Evolutionary conservation across 2,113 vertebrate genomes (phyloP), one percentile per base, ranked within the genome.

Genomic region (Albula glossodonta): DNA sequence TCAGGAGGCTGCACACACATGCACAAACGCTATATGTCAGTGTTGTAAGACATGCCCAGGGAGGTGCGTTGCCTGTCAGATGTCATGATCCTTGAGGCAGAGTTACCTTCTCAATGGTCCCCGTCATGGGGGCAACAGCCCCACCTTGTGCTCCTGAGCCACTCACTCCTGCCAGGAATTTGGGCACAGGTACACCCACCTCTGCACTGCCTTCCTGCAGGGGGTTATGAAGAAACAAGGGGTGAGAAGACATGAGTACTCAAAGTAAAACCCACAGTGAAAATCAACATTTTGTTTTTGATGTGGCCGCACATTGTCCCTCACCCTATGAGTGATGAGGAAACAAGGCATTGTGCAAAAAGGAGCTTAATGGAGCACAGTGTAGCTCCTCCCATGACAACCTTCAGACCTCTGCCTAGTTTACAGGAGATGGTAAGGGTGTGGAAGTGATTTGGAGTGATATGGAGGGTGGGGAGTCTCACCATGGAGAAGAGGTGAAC

Each of bases 101-200:
- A 52, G 52, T 91, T 94, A 99, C 98, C 98, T 99, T 99, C 92
- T 99, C 98, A 83, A 99, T 96, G 51, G 98, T 99, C 88, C 98
- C 98, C 0, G 98, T 97, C 98, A 99, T 99, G 53, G 98, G 98
- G 0, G 98, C 98, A 70, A 97, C 86, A 0, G 97, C 92, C 15
- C 96, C 96, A 0, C 95, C 94, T 50, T 95, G 97, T 13, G 89
- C 83, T 51, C 91, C 96, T 1, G 91, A 90, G 2, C 94, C 93
- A 78, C 96, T 96, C 85, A 92, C 90, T 8, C 93, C 95, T 19
- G 96, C 96, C 88, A 98, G 93, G 89, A 97, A 96, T 88, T 96
- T 98, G 11, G 97, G 97, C 66, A 97, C 93, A 0, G 98, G 98
- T 31, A 98, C 91, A 2, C 90, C 95, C 86, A 99, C 87, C 92